Conservation (phyloP, 2,888 invertebrate species). For the Papilio protenor region DNA sequence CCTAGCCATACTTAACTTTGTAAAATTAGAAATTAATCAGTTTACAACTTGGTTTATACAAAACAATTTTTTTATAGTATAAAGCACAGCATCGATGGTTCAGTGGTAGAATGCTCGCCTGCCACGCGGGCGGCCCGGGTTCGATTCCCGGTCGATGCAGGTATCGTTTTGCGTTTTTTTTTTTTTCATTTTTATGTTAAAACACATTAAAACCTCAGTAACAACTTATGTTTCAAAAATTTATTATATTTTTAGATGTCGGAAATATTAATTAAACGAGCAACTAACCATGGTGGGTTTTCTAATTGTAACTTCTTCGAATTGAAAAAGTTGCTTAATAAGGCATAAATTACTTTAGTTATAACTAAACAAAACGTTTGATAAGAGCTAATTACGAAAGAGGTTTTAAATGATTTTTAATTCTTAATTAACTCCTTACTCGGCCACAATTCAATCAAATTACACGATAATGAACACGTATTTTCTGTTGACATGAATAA, state of each 20-base stretch:
- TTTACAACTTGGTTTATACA: no score
- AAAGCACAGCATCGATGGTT: constrained; percentile 47
- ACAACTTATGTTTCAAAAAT: no score
- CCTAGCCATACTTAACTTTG: no score
- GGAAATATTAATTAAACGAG: no score
- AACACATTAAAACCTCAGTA: no score
- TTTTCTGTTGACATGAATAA: constrained; percentile 28
- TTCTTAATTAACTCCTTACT: constrained; percentile 28
- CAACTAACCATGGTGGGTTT: no score
- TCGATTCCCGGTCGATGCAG: constrained; percentile 85
- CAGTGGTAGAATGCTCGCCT: constrained; percentile 71
- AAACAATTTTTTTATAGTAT: constrained; percentile 46
- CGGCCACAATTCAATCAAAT: background rate
- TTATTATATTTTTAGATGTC: no score
- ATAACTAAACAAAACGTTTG: background rate
- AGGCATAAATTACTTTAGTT: background rate
- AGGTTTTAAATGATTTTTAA: constrained; percentile 16
- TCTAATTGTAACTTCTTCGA: no score
- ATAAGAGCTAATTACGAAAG: constrained; percentile 24
- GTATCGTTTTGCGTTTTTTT: background rate
- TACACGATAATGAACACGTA: constrained; percentile 17
- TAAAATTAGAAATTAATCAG: no score
- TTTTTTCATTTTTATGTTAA: no score
- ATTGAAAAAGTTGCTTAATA: no score
- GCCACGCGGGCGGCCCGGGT: constrained; percentile 85